Evolutionary conservation across 2,113 vertebrate species (phyloP), one percentile per base, ranked within the genome.

Genomic region (Parotia lawesii): DNA sequence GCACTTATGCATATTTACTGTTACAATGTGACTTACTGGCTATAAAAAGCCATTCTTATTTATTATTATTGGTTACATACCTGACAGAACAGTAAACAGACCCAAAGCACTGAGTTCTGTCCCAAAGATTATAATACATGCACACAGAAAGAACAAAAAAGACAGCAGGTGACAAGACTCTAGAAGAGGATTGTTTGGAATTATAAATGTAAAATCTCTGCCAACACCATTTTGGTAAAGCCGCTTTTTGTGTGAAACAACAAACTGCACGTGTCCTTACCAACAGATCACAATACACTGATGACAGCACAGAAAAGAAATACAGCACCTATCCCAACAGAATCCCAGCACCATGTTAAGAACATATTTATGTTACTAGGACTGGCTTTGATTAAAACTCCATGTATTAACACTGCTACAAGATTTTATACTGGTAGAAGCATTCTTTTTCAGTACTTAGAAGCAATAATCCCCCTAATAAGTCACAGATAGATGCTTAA

Each of bases 401-500:
- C 38, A 33, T 1, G 1, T 40, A 66, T 69, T 71, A 81, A 80
- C 23, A 25, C 15, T n/a, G 23, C 28, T 84, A 38, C 9, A 50
- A 58, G 25, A 44, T 72, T 74, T 79, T 58, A 67, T 22, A 74
- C 37, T 62, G 37, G 38, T 31, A 65, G 44, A 87, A 88, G 70
- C 53, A 40, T 19, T 77, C 78, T 84, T 79, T 85, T 54, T 62
- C 61, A 80, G 51, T 22, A 64, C 42, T 73, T 84, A 28, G 67
- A 78, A 92, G 69, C 50, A 95, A 91, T 37, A 94, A 76, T 22
- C 35, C 13, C n/a, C 40, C n/a, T 23, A 77, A 21, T 67, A 96
- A 95, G 87, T 71, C 85, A 90, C 82, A 94, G 76, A 72, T 18
- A 93, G 85, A 81, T 74, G 85, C 91, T 85, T 96, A 91, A 96